Conservation (phyloP, 2,797 vertebrate species). For the Lagocephalus sceleratus region DNA sequence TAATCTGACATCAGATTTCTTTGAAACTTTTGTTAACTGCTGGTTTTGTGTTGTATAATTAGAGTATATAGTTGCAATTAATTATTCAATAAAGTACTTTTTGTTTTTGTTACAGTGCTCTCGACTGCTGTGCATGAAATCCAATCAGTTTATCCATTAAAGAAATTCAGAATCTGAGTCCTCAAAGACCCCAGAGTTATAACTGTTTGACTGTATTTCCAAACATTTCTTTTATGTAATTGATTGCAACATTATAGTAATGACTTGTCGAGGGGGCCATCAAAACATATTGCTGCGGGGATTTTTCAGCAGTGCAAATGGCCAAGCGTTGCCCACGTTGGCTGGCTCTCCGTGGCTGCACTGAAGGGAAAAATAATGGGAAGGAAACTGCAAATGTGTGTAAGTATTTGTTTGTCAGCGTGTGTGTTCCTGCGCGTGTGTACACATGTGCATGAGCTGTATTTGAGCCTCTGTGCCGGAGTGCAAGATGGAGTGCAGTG, state of each 20-base stretch:
- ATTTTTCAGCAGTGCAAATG: slow-evolving; percentile 48
- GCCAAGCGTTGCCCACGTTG: slow-evolving; percentile 34
- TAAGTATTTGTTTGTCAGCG: slow-evolving; percentile 68
- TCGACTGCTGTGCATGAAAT: too few relatives aligned
- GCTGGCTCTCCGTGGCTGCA: slow-evolving; percentile 39
- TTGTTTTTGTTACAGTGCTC: too few relatives aligned
- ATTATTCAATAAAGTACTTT: too few relatives aligned
- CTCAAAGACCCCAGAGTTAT: slow-evolving; percentile 15
- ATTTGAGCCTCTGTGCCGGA: slow-evolving; percentile 37
- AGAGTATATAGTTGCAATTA: too few relatives aligned
- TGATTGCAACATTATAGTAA: slow-evolving; percentile 28
- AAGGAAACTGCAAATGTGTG: slow-evolving; percentile 71
- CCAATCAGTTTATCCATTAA: too few relatives aligned
- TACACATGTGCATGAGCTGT: slow-evolving; percentile 35
- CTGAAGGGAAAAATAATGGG: slow-evolving; percentile 61
- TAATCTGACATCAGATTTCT: too few relatives aligned
- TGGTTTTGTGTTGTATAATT: too few relatives aligned
- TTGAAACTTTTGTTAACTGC: too few relatives aligned
- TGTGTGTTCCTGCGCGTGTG: slow-evolving; percentile 49
- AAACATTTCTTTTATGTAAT: slow-evolving; percentile 36
- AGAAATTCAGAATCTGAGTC: slow-evolving; percentile 4
- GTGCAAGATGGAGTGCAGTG: slow-evolving; percentile 77
- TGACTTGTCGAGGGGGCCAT: slow-evolving; percentile 20
- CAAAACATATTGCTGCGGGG: slow-evolving; percentile 41
- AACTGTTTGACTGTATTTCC: slow-evolving; percentile 16